Evolutionary conservation across 2,797 vertebrate species (phyloP).

Genomic region (Ctenopoma multispine): DNA sequence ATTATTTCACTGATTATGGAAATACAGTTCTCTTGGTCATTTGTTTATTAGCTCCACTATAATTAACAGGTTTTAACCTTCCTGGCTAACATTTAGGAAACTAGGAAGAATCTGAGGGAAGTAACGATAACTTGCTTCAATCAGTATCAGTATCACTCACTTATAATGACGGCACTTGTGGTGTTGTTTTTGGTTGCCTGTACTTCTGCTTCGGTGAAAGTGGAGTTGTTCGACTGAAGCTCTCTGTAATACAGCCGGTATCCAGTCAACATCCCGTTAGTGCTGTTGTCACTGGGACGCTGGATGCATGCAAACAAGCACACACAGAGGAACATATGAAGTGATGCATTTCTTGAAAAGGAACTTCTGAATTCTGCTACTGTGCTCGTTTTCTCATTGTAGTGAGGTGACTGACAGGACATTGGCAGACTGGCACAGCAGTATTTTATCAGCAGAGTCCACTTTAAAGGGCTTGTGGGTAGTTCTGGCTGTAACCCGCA

Average conservation of each 20-base stretch:
- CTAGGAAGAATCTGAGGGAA: not conserved
- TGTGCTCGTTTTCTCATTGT: constrained; percentile 27
- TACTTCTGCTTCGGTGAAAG: constrained; percentile 60
- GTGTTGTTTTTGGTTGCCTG: constrained; percentile 80
- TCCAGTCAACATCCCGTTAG: constrained; percentile 92
- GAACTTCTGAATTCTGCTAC: constrained; percentile 19
- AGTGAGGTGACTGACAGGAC: constrained; percentile 48
- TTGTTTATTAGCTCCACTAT: not conserved
- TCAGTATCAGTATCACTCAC: constrained; percentile 73
- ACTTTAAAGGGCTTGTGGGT: constrained; percentile 58
- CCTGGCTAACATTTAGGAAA: too few species aligned
- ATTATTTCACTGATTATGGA: too few species aligned
- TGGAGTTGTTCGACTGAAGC: constrained; percentile 77
- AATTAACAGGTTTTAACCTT: not conserved
- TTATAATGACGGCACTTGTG: constrained; percentile 83
- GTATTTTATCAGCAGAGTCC: constrained; percentile 58
- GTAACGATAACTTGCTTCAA: not conserved
- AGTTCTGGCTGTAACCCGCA: constrained; percentile 54
- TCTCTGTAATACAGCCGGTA: constrained; percentile 95
- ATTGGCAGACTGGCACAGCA: constrained; percentile 44
- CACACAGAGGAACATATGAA: not conserved
- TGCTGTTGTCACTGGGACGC: constrained; percentile 87
- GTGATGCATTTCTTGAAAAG: not conserved
- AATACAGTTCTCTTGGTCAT: not conserved
- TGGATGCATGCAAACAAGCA: constrained; percentile 71